A percentile compares a stretch with the other conserved stretches of the same genome.
Evolutionary conservation across 2,888 invertebrate genomes (phyloP).

Genomic region (Drosophila mimica): DNA sequence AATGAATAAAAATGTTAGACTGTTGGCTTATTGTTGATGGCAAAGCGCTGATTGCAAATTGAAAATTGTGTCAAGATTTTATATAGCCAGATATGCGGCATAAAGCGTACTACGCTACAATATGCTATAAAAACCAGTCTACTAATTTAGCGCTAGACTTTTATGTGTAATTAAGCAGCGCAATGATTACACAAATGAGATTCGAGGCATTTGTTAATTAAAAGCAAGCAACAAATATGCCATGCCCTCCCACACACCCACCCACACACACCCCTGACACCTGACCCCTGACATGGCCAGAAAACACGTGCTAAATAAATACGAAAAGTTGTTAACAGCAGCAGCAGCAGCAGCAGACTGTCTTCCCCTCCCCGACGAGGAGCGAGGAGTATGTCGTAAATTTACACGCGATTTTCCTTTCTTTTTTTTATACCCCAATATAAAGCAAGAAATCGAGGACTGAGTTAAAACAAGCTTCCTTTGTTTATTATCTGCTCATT

Average conservation of each 20-base stretch:
- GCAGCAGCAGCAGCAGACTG: constrained; percentile 55
- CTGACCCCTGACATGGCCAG: neutral
- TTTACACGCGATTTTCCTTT: constrained; percentile 29
- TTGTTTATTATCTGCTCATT: constrained; percentile 63
- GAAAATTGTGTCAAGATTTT: constrained; percentile 42
- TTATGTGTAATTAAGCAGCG: constrained; percentile 56
- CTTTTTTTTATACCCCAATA: constrained; percentile 28
- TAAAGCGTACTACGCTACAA: neutral
- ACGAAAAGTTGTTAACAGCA: constrained; percentile 61
- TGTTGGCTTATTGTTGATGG: constrained; percentile 26
- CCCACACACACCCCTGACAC: neutral
- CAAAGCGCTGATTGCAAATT: constrained; percentile 43
- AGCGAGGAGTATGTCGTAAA: constrained; percentile 52
- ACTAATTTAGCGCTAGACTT: constrained; percentile 55
- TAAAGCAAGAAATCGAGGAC: constrained; percentile 46
- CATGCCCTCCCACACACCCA: neutral
- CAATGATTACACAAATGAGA: constrained; percentile 63
- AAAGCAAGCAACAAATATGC: constrained; percentile 70
- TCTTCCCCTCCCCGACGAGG: neutral
- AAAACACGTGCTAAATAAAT: constrained; percentile 74
- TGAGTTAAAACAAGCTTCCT: constrained; percentile 42
- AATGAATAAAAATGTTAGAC: constrained; percentile 14
- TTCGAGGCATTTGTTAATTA: constrained; percentile 75
- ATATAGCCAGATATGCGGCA: neutral
- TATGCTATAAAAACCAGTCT: constrained; percentile 26